Percentiles rank a stretch among this genome's conserved stretches.
These are phyloP conservation scores for Heteromormyrus szaboi DNA, from an alignment of 2,797 vertebrate species.

Conservation along the genomic window DNA sequence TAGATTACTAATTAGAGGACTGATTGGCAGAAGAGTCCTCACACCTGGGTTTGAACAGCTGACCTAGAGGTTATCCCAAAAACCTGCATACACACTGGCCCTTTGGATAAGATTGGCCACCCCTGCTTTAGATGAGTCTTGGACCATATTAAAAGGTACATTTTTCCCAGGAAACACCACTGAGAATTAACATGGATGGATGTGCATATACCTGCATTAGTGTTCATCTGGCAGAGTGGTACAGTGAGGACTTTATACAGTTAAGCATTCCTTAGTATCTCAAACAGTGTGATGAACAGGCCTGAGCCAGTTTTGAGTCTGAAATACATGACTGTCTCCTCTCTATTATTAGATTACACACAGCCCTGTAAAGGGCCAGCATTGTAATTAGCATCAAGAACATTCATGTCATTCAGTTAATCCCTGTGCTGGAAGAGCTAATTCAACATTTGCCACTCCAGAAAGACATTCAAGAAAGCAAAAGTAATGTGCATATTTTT, in stretches of 20 bases:
- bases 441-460: not conserved
- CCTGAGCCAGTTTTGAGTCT: not conserved
- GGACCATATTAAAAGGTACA: too few relatives aligned
- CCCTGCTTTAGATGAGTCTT: not conserved
- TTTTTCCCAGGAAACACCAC: not conserved
- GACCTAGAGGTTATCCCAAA: too few relatives aligned
- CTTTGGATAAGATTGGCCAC: too few relatives aligned
- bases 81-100: too few relatives aligned
- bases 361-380: not conserved
- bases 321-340: not conserved
- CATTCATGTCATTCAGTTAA: not conserved
- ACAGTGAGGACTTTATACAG: not conserved
- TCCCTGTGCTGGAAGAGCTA: not conserved
- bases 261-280: not conserved
- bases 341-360: constrained; percentile 9
- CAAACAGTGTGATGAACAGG: not conserved
- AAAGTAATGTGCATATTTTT: not conserved
- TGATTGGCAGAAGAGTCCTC: too few relatives aligned
- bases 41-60: too few relatives aligned
- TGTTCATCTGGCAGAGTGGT: not conserved
- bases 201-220: not conserved
- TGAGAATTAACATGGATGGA: not conserved
- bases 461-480: not conserved
- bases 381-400: not conserved
- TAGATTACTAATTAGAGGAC: too few relatives aligned